Conservation (phyloP, 2,797 vertebrate genomes). For the Ciconia nigra region DNA sequence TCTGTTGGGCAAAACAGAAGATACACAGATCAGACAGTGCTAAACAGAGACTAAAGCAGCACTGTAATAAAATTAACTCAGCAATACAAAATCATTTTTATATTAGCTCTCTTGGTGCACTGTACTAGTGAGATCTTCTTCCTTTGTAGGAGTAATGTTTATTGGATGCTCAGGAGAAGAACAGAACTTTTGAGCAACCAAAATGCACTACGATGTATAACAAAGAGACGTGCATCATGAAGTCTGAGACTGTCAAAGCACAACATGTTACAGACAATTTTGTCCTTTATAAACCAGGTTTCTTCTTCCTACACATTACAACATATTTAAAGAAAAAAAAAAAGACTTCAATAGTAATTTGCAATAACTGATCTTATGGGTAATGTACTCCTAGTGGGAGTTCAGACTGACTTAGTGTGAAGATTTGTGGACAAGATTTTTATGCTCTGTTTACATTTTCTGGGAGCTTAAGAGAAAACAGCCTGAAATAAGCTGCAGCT, state of each 20-base stretch:
- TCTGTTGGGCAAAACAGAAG: background rate
- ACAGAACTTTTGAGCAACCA: background rate
- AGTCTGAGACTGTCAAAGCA: background rate
- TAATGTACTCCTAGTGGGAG: background rate
- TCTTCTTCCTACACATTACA: background rate
- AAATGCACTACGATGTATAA: background rate
- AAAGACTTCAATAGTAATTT: background rate
- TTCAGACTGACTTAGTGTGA: background rate
- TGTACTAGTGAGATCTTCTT: background rate
- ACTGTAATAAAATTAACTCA: background rate
- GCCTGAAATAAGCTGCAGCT: constrained; percentile 8
- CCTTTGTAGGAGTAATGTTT: background rate
- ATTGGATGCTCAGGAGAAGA: background rate
- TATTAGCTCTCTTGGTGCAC: background rate
- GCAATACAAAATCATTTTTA: background rate
- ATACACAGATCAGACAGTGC: background rate
- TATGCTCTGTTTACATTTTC: constrained; percentile 50
- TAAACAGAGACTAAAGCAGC: background rate
- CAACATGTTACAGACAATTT: background rate
- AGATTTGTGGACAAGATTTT: constrained; percentile 25
- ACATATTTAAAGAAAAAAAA: background rate
- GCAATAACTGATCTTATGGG: background rate
- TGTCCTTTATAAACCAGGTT: background rate
- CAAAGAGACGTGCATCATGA: background rate
- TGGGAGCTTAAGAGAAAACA: constrained; percentile 22